Evolutionary conservation across 2,797 vertebrate species (phyloP).

Genomic region (Mormyrus proboscirostris): DNA sequence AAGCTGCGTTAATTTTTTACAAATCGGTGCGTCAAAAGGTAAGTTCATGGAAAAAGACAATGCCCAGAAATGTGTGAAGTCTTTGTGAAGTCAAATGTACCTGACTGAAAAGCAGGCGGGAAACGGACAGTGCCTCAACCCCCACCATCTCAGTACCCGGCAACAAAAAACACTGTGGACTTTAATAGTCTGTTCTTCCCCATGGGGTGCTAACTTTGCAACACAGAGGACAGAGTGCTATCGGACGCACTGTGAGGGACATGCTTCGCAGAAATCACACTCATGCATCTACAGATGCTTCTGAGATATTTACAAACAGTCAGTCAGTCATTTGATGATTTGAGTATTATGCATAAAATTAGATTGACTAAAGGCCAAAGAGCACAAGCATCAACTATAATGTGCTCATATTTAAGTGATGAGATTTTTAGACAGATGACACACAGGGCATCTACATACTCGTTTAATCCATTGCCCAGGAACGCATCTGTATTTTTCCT

Average conservation of each 20-base stretch:
- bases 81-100: background rate
- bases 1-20: background rate
- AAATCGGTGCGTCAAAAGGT: background rate
- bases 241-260: background rate
- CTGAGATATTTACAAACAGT: background rate
- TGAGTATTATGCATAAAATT: background rate
- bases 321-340: background rate
- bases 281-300: background rate
- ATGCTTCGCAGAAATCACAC: background rate
- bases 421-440: background rate
- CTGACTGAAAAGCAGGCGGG: background rate
- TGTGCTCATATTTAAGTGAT: background rate
- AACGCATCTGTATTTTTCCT: background rate
- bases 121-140: background rate
- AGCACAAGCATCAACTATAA: background rate
- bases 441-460: background rate
- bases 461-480: background rate
- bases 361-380: background rate
- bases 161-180: slow-evolving; percentile 34
- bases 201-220: background rate
- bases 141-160: slow-evolving; percentile 26
- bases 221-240: background rate
- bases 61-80: background rate
- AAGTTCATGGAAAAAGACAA: background rate
- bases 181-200: slow-evolving; percentile 48